Conservation (phyloP, 2,797 vertebrate species). For the Lagodon rhomboides region DNA sequence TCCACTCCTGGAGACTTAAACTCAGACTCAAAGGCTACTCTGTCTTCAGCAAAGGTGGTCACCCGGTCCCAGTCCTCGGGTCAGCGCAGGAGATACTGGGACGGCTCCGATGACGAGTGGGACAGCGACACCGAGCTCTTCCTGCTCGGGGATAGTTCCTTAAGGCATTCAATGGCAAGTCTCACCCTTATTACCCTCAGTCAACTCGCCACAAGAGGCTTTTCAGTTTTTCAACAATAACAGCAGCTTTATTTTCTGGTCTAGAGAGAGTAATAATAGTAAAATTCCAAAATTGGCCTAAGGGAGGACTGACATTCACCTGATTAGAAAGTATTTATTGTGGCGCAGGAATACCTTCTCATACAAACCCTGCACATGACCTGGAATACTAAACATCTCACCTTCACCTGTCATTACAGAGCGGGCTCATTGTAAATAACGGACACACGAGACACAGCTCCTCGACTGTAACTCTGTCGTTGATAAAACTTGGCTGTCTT, state of each 20-base stretch:
- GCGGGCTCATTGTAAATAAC: conserved; percentile 1
- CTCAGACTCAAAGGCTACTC: conserved; percentile 26
- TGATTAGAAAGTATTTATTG: neutral
- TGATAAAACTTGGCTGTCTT: neutral
- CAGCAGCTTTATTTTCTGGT: neutral
- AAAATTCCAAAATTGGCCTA: neutral
- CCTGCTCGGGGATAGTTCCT: conserved; percentile 67
- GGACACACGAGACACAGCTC: neutral
- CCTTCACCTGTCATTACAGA: neutral
- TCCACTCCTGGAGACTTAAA: conserved; percentile 21
- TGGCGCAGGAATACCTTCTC: neutral
- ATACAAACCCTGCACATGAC: neutral
- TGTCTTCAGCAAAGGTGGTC: conserved; percentile 68
- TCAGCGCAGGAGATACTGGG: conserved; percentile 77
- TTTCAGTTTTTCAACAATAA: neutral
- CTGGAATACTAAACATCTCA: neutral
- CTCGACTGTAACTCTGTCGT: too few relatives aligned
- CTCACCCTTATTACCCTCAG: conserved; percentile 24
- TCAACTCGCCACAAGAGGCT: neutral
- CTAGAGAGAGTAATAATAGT: neutral
- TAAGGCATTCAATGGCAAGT: conserved; percentile 77
- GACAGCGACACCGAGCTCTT: conserved; percentile 76
- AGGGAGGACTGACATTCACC: neutral
- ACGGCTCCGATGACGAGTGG: conserved; percentile 79
- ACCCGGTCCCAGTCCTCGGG: conserved; percentile 82